Evolutionary conservation across 2,113 vertebrate genomes (phyloP).

Genomic region (Nothobranchius kuhntae): DNA sequence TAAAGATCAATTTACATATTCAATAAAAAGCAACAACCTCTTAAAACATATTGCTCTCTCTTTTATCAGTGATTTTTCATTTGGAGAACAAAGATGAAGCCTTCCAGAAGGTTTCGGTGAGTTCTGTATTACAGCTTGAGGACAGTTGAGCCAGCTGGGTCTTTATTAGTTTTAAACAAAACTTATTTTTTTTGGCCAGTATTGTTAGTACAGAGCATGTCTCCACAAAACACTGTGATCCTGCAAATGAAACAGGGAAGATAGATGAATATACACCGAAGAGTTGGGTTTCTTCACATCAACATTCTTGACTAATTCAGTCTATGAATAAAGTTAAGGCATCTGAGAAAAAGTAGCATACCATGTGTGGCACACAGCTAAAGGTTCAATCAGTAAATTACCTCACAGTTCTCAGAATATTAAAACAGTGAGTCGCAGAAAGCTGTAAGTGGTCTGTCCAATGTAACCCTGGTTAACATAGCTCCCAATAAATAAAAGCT

Average conservation of each 20-base stretch:
- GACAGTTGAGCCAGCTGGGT: constrained; percentile 52
- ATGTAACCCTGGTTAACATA: too few species aligned
- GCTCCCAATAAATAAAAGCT: too few species aligned
- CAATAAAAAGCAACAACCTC: constrained; percentile 1
- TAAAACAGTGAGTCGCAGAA: constrained; percentile 9
- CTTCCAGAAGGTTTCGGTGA: constrained; percentile 35
- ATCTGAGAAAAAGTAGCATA: constrained; percentile 35
- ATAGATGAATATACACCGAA: constrained; percentile 60
- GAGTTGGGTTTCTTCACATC: constrained; percentile 74
- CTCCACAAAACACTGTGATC: constrained; percentile 37
- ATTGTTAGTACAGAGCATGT: constrained; percentile 33
- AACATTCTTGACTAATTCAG: constrained; percentile 76
- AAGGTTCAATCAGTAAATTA: constrained; percentile 58
- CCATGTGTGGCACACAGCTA: constrained; percentile 28
- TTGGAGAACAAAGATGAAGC: constrained; percentile 18
- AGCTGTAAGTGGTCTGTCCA: background rate
- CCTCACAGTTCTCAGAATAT: constrained; percentile 6
- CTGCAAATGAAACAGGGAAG: constrained; percentile 51
- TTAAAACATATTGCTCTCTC: constrained; percentile 1
- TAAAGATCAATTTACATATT: background rate
- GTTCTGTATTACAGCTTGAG: constrained; percentile 50
- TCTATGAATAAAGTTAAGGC: constrained; percentile 37
- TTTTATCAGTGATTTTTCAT: constrained; percentile 16
- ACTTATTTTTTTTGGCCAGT: constrained; percentile 47
- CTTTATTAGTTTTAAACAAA: constrained; percentile 62